Evolutionary conservation across 2,797 vertebrate species (phyloP), one percentile per base, ranked within the genome.

Genomic region (Onychomys torridus): DNA sequence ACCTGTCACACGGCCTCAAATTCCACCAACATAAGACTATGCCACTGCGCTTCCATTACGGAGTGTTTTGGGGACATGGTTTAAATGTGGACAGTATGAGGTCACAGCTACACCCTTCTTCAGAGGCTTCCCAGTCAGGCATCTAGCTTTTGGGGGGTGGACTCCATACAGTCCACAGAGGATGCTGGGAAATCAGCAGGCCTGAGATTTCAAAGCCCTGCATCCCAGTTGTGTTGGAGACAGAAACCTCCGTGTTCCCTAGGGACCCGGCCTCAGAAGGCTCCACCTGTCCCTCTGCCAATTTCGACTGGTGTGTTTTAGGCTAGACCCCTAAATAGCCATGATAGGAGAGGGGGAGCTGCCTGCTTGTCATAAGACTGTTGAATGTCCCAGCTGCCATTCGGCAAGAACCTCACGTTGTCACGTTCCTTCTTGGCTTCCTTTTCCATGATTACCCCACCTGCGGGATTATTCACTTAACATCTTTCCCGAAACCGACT

Each of bases 1-100:
- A 98, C 97, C 97, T 98, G 97, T 97, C 82, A 23, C 81, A n/a
- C 0, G 61, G 94, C 94, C 95, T 98, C 96, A 97, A 59, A 93
- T 96, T 97, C 93, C 85, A 12, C 81, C 67, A 6, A 43, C 57
- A 37, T 89, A 65, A 94, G 95, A 91, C 92, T 92, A 34, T 46
- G 82, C 43, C 77, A 32, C 71, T 4, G 46, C 52, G 89, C 73
- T 95, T 90, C 81, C 43, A 43, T 79, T 52, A 87, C 55, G 83
- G 71, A 67, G 63, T 37, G 12, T 88, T 94, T 89, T n/a, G 5
- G 49, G 90, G 73, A 9, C 89, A 14, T 0, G 11, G 79, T 43
- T 83, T 83, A 69, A 92, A 55, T 25, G 86, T 81, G 73, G 95
- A 94, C 83, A 52, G 21, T 59, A 57, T 23, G 79, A 46, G 23